phyloP scores from a whole-genome alignment of 2,797 vertebrate genomes.

The Merluccius polli region DNA sequence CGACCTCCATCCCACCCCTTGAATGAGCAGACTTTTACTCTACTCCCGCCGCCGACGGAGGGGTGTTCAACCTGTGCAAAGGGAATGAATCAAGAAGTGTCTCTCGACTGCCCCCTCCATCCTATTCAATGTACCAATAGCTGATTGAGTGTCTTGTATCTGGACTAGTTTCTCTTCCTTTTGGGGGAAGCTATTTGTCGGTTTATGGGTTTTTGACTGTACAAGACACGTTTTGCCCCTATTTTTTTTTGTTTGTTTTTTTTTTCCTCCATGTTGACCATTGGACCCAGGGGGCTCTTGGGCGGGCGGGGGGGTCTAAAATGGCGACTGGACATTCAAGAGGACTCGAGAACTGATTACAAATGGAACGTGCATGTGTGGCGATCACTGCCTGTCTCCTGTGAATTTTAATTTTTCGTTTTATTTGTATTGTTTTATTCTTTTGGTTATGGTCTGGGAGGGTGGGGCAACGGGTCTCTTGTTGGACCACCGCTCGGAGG shows the following conservation, averaged over 20 bases:
- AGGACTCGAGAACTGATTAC: conserved; percentile 55
- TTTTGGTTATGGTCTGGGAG: conserved; percentile 39
- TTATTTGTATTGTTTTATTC: conserved; percentile 34
- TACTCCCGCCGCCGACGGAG: neutral
- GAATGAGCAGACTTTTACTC: neutral
- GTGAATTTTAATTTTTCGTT: conserved; percentile 48
- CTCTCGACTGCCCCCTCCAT: neutral
- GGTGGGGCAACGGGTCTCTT: neutral
- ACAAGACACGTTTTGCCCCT: conserved; percentile 17
- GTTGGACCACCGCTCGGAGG: too few relatives aligned
- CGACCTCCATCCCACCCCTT: conserved; percentile 6
- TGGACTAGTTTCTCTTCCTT: conserved; percentile 40
- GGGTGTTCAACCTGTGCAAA: neutral
- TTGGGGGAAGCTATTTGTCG: conserved; percentile 24
- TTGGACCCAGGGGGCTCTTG: conserved; percentile 40
- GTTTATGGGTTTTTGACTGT: conserved; percentile 13
- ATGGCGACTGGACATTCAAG: conserved; percentile 35
- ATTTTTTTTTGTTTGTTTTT: neutral
- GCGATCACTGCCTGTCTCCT: conserved; percentile 60
- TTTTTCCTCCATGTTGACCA: conserved; percentile 28
- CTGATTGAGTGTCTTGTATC: conserved; percentile 23
- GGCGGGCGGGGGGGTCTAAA: conserved; percentile 20
- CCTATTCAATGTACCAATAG: neutral
- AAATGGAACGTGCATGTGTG: conserved; percentile 58
- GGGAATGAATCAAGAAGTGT: neutral